These are phyloP conservation scores for Nansenia antarctica DNA, from an alignment of 2,113 vertebrate species.

Conservation along the genomic window DNA sequence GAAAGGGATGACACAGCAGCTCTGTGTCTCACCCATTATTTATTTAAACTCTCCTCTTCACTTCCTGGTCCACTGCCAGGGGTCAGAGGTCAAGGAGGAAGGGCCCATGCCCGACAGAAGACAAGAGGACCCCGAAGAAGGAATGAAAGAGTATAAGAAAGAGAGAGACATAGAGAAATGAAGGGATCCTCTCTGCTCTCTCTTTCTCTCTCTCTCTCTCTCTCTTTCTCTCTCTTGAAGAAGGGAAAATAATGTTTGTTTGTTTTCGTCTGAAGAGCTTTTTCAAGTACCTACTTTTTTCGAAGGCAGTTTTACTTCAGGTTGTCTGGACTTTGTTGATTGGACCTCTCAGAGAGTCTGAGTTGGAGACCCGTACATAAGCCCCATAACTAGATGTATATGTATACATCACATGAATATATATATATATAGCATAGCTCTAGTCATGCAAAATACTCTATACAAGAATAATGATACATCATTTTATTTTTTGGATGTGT, in stretches of 20 bases:
- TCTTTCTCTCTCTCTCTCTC: no score
- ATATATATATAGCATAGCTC: no score
- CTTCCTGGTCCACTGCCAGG: neutral
- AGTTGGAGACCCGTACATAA: conserved; percentile 31
- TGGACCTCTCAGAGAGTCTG: conserved; percentile 40
- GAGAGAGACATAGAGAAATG: neutral
- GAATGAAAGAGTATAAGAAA: neutral
- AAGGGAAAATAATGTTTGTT: no score
- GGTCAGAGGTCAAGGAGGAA: conserved; percentile 11
- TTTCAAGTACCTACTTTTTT: no score
- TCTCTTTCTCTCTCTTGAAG: no score
- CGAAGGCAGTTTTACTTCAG: neutral
- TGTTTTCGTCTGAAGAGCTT: neutral
- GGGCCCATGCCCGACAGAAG: conserved; percentile 5
- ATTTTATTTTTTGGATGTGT: conserved; percentile 73
- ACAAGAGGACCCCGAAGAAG: conserved; percentile 8
- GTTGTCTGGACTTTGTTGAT: conserved; percentile 24
- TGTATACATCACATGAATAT: conserved; percentile 66
- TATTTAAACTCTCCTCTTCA: conserved; percentile 12
- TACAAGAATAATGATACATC: conserved; percentile 63
- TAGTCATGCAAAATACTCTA: conserved; percentile 72
- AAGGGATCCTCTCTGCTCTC: neutral
- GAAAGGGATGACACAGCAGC: neutral
- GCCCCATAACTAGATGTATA: conserved; percentile 62
- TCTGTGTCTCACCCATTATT: conserved; percentile 5